Conservation (phyloP, 2,113 vertebrate species). For the Alosa alosa region DNA sequence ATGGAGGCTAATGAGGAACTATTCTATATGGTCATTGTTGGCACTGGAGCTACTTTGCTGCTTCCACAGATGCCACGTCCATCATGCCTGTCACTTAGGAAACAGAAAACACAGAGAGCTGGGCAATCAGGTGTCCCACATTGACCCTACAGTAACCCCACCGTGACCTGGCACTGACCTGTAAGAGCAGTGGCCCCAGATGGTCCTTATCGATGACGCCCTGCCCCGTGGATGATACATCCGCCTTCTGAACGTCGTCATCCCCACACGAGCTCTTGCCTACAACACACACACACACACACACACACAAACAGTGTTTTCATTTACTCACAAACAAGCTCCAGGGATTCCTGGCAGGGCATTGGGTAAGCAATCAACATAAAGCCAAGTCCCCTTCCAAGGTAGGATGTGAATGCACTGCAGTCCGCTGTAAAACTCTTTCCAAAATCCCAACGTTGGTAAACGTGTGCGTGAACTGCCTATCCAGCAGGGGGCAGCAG, state of each 20-base stretch:
- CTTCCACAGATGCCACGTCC: neutral
- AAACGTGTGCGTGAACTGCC: neutral
- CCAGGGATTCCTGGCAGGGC: neutral
- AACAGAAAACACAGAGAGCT: constrained; percentile 11
- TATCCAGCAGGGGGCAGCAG: constrained; percentile 67
- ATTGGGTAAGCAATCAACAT: neutral
- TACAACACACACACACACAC: constrained; percentile 60
- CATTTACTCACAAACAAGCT: neutral
- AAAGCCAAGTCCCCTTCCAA: neutral
- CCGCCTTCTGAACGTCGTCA: constrained; percentile 97
- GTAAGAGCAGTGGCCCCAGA: constrained; percentile 90
- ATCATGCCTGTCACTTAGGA: constrained; percentile 8
- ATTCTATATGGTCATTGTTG: neutral
- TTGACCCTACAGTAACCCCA: constrained; percentile 29
- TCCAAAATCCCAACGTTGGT: neutral
- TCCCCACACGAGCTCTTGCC: constrained; percentile 88
- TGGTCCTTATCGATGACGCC: constrained; percentile 99
- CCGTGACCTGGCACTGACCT: constrained; percentile 77
- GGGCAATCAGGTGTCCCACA: constrained; percentile 29
- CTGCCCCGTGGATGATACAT: constrained; percentile 96
- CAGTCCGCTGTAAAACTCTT: neutral
- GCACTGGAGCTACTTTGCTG: neutral
- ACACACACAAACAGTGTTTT: neutral
- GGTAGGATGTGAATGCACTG: neutral
- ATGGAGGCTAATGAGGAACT: neutral